These are phyloP conservation scores for Popillia japonica DNA, from an alignment of 1,140 invertebrate genomes.

Conservation along the genomic window DNA sequence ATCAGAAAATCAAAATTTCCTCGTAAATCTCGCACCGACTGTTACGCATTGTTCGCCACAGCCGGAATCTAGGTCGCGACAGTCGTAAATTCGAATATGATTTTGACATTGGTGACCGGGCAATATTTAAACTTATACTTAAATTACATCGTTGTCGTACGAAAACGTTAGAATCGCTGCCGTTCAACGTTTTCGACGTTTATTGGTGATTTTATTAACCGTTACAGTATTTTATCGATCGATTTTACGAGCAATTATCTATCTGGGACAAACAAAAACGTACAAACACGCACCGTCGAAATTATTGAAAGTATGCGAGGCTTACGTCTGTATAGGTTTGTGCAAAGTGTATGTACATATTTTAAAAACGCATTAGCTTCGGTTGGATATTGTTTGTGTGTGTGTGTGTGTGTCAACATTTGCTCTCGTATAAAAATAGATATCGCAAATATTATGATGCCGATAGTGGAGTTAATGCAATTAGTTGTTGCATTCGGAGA, in stretches of 20 bases:
- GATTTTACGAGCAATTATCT: conserved; percentile 15
- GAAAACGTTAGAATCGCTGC: no score
- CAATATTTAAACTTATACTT: no score
- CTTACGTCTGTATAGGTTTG: neutral
- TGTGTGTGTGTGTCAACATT: neutral
- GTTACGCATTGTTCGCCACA: neutral
- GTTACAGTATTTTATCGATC: neutral
- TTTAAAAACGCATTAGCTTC: neutral
- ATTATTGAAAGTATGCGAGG: neutral
- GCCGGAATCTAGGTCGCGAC: neutral
- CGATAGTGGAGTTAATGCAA: no score
- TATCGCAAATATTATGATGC: no score
- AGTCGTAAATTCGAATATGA: conserved; percentile 7
- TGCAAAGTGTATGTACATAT: neutral
- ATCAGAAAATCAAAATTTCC: no score
- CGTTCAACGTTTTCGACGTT: conserved; percentile 9
- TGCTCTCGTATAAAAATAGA: no score
- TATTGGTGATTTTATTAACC: conserved; percentile 11
- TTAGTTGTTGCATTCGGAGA: no score
- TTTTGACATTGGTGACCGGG: neutral
- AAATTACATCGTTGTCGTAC: no score
- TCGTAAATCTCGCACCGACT: neutral
- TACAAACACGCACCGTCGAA: neutral
- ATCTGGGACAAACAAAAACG: conserved; percentile 10
- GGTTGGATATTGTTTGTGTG: neutral